These are phyloP conservation scores for Rhodophaea formosa DNA, from an alignment of 2,888 invertebrate genomes.

Conservation along the genomic window DNA sequence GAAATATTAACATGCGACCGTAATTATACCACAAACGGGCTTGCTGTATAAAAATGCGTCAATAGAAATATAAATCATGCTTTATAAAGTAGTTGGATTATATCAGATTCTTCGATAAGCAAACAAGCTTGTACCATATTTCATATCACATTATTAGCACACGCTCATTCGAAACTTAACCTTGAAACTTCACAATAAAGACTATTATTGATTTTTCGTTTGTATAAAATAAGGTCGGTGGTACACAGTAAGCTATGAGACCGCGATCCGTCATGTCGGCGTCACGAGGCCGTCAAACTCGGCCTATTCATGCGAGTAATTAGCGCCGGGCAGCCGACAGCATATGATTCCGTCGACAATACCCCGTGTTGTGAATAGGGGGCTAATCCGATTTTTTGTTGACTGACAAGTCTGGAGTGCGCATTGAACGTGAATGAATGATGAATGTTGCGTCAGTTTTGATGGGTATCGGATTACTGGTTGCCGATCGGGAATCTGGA, in stretches of 20 bases:
- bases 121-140: conserved; percentile 38
- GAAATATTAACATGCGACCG: conserved; percentile 17
- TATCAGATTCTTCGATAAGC: conserved; percentile 36
- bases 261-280: conserved; percentile 29
- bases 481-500: not conserved
- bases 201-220: not conserved
- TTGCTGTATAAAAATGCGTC: conserved; percentile 27
- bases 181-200: not conserved
- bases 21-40: conserved; percentile 31
- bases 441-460: conserved; percentile 4
- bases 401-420: conserved; percentile 21
- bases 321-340: conserved; percentile 57
- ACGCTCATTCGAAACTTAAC: not conserved
- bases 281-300: conserved; percentile 51
- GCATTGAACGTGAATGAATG: conserved; percentile 16
- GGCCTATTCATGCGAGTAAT: conserved; percentile 58
- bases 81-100: conserved; percentile 45
- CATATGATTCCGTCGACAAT: conserved; percentile 54
- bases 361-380: conserved; percentile 44
- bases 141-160: not conserved
- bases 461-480: conserved; percentile 12
- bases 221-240: conserved; percentile 32
- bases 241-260: conserved; percentile 15
- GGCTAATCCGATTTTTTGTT: conserved; percentile 51
- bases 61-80: conserved; percentile 43